Evolutionary conservation across 2,888 invertebrate species (phyloP), one percentile per base, ranked within the genome.

Genomic region (Brassicogethes aeneus): DNA sequence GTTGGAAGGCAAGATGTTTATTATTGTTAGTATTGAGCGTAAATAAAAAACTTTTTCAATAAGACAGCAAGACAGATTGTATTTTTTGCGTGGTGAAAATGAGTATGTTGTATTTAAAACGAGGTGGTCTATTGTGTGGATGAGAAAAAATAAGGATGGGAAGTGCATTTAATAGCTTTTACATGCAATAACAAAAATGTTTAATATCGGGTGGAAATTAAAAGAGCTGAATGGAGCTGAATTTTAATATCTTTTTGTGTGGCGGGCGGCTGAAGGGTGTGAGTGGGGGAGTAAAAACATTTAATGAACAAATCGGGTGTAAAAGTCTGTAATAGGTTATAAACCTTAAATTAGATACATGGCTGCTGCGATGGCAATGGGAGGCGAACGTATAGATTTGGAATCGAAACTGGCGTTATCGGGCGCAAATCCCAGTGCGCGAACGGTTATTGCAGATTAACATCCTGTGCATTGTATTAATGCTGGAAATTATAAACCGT

Each of bases 361-460:
- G 51, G 51, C 23, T 7, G 23, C 10, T 10, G n/a, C n/a, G 23
- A 10, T 5, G 23, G 23, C 23, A 5, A 23, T 23, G 23, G 23
- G 23, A 10, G 23, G 23, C 10, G 10, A 23, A 23, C 10, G 23
- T 23, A 39, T 42, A 40, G 48, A 45, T 47, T 44, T 37, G 43
- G 42, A 52, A 53, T 54, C 55, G 55, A 55, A 59, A 57, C 57
- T 56, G 56, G 56, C 49, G 57, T 55, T 59, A 60, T 61, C 52
- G 51, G 44, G 57, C 48, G 44, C 54, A 61, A 63, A 62, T 63
- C 62, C 62, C 62, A 55, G 56, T 47, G 61, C 62, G 62, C 61
- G 64, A 65, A 64, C 65, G 62, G 66, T 66, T 67, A 66, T 67
- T 65, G 66, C 65, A 66, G 66, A 67, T 67, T 67, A 66, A 64